Base-by-base conservation (phyloP, 2,113 vertebrate genomes). In the Antennarius striatus region DNA sequence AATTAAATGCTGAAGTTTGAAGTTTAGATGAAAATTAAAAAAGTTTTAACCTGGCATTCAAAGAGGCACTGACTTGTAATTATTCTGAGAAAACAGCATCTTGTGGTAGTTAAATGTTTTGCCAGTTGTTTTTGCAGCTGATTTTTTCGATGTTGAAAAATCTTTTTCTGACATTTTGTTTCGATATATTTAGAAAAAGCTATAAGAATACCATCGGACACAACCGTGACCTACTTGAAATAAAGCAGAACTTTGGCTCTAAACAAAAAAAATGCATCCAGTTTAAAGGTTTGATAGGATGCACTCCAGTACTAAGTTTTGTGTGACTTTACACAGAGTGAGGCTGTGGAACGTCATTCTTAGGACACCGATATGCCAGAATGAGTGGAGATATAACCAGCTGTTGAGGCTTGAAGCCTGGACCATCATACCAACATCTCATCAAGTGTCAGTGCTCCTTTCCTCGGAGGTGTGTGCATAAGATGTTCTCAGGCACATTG, bases 1-100 rank as follows among this genome's bases (percentile, higher is more conserved):
- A 67, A 56, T 75, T 55, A 55, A 49, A 53, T 72, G 67, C 30
- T 5, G 40, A 36, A 36, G 32, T 4, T 2, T 4, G 5, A 36
- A 36, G 7, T 75, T 54, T 56, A 40, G 51, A 66, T 60, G 60
- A 10, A 43, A 10, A 43, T 36, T 36, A 36, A 36, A 36, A 36
- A 4, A 3, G 2, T 5, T 36, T 36, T 36, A 5, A 7, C 32
- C 32, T 36, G 32, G 32, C 32, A 36, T 7, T 36, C 32, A 36
- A 36, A 36, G 1, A 36, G 32, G 32, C 32, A 5, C 32, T 36
- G 32, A 36, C 3, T 36, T 36, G 4, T 4, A 36, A 36, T 36
- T 4, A 5, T 36, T 36, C 32, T 54, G 11, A 3, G 4, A 5
- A 53, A 58, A 46, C 5, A 13, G 15, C 45, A 32, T 29, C 14